Percentiles rank a stretch among this genome's conserved stretches.
Evolutionary conservation across 1,140 invertebrate genomes (phyloP).

Genomic region (Plutomurus gul): DNA sequence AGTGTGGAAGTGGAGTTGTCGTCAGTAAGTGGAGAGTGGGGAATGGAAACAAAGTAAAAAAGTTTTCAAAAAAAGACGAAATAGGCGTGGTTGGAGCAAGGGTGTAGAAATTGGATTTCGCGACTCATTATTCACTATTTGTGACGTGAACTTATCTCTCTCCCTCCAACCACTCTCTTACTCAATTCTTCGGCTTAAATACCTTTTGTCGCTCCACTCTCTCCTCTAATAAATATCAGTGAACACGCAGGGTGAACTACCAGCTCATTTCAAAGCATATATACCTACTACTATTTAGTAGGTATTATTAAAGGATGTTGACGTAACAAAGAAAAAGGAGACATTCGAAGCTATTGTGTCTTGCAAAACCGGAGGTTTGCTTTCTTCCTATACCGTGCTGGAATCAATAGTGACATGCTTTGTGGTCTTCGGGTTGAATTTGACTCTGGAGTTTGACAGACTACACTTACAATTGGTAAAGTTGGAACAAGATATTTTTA

Average conservation of each 20-base stretch:
- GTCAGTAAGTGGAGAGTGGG: background rate
- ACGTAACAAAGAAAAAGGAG: too few species aligned
- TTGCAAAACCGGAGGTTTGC: too few species aligned
- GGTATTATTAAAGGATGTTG: too few species aligned
- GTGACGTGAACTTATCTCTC: constrained; percentile 33
- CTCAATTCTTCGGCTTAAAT: background rate
- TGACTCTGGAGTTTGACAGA: too few species aligned
- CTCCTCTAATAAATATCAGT: background rate
- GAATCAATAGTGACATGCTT: too few species aligned
- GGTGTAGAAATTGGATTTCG: constrained; percentile 41
- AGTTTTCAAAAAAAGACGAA: constrained; percentile 2
- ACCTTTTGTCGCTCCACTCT: background rate
- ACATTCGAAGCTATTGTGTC: background rate
- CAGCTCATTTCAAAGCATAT: background rate
- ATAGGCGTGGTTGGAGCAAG: constrained; percentile 5
- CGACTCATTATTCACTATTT: constrained; percentile 40
- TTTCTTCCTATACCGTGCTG: too few species aligned
- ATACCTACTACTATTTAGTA: too few species aligned
- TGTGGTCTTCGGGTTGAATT: too few species aligned
- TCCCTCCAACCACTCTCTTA: constrained; percentile 8
- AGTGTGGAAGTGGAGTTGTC: background rate
- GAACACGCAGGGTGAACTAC: background rate
- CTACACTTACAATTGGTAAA: too few species aligned
- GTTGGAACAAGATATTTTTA: too few species aligned
- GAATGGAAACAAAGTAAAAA: constrained; percentile 5